Percentiles rank a stretch among this genome's conserved stretches.
Evolutionary conservation across 2,888 invertebrate genomes (phyloP).

Genomic region (Lepidonotus clava): DNA sequence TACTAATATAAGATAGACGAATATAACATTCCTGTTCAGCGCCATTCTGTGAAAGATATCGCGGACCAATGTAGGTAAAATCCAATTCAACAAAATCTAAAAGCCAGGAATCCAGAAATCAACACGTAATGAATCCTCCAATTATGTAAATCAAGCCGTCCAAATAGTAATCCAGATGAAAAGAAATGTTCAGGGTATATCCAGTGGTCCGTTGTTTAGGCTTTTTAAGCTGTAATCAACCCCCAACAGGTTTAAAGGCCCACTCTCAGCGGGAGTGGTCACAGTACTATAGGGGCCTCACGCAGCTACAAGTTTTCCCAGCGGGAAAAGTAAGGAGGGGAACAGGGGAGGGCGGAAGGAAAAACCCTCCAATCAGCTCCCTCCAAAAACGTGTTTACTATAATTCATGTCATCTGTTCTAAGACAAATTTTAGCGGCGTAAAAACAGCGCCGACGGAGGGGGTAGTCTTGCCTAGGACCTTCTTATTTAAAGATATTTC

Average conservation of each 20-base stretch:
- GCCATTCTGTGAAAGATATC: too few relatives aligned
- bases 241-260: not conserved
- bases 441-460: not conserved
- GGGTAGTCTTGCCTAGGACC: not conserved
- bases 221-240: not conserved
- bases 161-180: too few relatives aligned
- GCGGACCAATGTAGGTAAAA: too few relatives aligned
- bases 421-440: slow-evolving; percentile 12
- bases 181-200: not conserved
- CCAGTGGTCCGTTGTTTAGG: not conserved
- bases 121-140: not conserved
- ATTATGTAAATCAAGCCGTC: not conserved
- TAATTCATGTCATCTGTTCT: not conserved
- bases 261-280: not conserved
- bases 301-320: not conserved
- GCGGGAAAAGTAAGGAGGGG: not conserved
- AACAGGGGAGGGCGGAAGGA: not conserved
- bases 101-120: too few relatives aligned
- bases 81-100: too few relatives aligned
- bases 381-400: not conserved
- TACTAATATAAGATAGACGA: too few relatives aligned
- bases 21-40: too few relatives aligned
- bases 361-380: not conserved
- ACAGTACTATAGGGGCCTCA: not conserved
- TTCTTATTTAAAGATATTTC: too few relatives aligned